These are phyloP conservation scores for Microctonus hyperodae DNA, from an alignment of 2,888 invertebrate genomes.

Conservation along the genomic window DNA sequence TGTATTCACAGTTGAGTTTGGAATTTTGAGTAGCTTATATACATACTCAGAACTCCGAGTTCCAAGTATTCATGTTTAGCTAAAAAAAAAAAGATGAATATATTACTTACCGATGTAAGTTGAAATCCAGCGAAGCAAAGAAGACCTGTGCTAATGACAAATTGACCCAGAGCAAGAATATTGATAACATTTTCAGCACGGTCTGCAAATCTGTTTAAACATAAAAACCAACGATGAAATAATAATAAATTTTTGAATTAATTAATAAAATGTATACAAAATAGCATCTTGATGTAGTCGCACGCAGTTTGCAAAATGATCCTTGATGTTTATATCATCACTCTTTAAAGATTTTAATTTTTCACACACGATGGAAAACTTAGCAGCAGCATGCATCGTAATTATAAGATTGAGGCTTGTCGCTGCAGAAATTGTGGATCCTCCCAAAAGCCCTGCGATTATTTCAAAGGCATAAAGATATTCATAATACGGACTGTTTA, in stretches of 20 bases:
- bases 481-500: constrained; percentile 45
- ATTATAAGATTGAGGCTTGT: constrained; percentile 51
- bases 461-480: constrained; percentile 42
- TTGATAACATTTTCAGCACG: constrained; percentile 51
- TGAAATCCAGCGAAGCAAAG: constrained; percentile 57
- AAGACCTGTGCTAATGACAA: constrained; percentile 52
- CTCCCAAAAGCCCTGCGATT: constrained; percentile 39
- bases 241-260: neutral
- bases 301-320: constrained; percentile 40
- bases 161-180: constrained; percentile 52
- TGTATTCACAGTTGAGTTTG: too few species aligned
- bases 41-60: too few species aligned
- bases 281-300: constrained; percentile 53
- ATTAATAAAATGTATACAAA: constrained; percentile 38
- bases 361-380: constrained; percentile 48
- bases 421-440: constrained; percentile 46
- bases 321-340: constrained; percentile 33
- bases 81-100: too few species aligned
- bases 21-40: too few species aligned
- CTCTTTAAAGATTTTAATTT: constrained; percentile 41
- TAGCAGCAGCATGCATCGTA: constrained; percentile 52
- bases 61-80: too few species aligned
- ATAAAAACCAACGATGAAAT: neutral
- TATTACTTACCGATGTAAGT: constrained; percentile 49
- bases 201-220: constrained; percentile 50